Conservation (phyloP, 2,888 invertebrate species). For the Phalera bucephala region DNA sequence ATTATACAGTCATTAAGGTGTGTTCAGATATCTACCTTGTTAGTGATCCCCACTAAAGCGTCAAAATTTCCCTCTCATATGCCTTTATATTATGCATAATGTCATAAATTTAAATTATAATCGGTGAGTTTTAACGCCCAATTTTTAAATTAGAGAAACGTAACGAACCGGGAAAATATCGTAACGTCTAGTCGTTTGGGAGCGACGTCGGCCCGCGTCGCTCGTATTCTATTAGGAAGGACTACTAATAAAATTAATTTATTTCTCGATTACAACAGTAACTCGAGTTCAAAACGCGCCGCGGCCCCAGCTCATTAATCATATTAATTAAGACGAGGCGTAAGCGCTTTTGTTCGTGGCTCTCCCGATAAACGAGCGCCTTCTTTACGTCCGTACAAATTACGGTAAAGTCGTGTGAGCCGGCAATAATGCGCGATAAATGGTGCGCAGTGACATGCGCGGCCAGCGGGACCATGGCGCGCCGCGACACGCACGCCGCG, state of each 20-base stretch:
- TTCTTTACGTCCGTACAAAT: slow-evolving; percentile 52
- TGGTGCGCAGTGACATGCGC: slow-evolving; percentile 35
- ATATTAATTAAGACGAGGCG: slow-evolving; percentile 80
- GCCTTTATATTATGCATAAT: slow-evolving; percentile 62
- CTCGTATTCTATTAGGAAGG: slow-evolving; percentile 75
- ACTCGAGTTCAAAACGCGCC: slow-evolving; percentile 73
- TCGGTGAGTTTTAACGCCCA: slow-evolving; percentile 76
- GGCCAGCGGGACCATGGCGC: slow-evolving; percentile 4
- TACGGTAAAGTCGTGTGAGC: slow-evolving; percentile 51
- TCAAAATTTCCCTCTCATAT: slow-evolving; percentile 61
- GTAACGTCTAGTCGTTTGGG: slow-evolving; percentile 47
- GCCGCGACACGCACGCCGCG: slow-evolving; percentile 26
- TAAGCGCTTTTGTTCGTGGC: slow-evolving; percentile 74
- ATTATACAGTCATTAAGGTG: slow-evolving; percentile 45
- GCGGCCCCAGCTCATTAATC: slow-evolving; percentile 74
- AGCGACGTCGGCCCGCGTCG: slow-evolving; percentile 46
- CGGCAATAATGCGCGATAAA: slow-evolving; percentile 40
- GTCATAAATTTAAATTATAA: slow-evolving; percentile 75
- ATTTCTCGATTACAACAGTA: slow-evolving; percentile 79
- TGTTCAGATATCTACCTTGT: slow-evolving; percentile 47
- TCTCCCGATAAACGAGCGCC: slow-evolving; percentile 62
- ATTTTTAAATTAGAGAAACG: slow-evolving; percentile 74
- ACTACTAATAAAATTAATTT: slow-evolving; percentile 81
- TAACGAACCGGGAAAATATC: slow-evolving; percentile 62
- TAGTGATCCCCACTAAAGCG: slow-evolving; percentile 58